Base-by-base conservation (phyloP, 2,888 invertebrate genomes). In the Orgyia antiqua region DNA sequence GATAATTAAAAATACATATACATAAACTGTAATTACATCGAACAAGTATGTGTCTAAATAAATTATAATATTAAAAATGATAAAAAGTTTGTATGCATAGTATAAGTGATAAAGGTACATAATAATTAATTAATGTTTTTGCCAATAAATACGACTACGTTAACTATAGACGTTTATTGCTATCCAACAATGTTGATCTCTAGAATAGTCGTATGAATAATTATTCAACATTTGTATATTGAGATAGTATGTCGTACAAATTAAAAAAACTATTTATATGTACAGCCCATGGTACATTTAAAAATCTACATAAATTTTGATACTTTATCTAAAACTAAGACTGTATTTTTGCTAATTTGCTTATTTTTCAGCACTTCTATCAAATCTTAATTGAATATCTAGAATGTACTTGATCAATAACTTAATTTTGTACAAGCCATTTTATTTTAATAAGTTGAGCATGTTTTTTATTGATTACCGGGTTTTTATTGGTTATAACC, bases 51-150 rank as follows among this genome's bases (percentile, higher is more conserved):
- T 53, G 51, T 51, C 42, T 47, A 46, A 54, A 43, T 45, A 42
- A 58, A 61, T 45, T 51, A 46, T 47, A n/a, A n/a, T n/a, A n/a
- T n/a, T n/a, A n/a, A 52, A 40, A 33, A 7, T 31, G 36, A 39
- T 39, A 43, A 35, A 36, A 29, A 30, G 52, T 43, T 33, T 42
- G 39, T 36, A 50, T 59, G 57, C 58, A n/a, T n/a, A n/a, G n/a
- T n/a, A n/a, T n/a, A n/a, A n/a, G n/a, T n/a, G n/a, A n/a, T n/a
- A n/a, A n/a, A n/a, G n/a, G n/a, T n/a, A n/a, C n/a, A n/a, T n/a
- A n/a, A n/a, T n/a, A n/a, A n/a, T n/a, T n/a, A n/a, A n/a, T 35
- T 51, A 70, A 79, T 80, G 80, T 77, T 67, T 79, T 82, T 83
- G 83, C 83, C 84, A 83, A 84, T 82, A 84, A 83, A 82, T 78